Evolutionary conservation across 2,797 vertebrate genomes (phyloP).

Genomic region (Catostomus latipinnis): DNA sequence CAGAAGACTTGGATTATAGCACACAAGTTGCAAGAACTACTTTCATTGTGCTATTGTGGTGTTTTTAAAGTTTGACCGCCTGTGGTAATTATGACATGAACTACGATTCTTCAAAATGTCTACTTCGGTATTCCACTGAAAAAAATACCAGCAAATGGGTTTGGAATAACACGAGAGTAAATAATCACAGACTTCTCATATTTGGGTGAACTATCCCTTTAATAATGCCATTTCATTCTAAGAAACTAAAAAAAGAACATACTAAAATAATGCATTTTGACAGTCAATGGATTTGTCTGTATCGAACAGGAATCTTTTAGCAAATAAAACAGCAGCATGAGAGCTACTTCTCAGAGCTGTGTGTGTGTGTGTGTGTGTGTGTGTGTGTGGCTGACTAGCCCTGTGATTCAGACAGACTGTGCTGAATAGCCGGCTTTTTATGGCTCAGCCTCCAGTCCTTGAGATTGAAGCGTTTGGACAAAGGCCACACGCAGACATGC

Average conservation of each 20-base stretch:
- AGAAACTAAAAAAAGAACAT: constrained; percentile 10
- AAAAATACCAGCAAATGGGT: background rate
- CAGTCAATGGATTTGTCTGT: constrained; percentile 3
- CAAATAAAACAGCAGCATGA: constrained; percentile 42
- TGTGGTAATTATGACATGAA: too few species aligned
- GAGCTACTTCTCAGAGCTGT: constrained; percentile 24
- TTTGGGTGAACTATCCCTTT: background rate
- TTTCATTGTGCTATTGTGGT: too few species aligned
- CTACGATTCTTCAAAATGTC: too few species aligned
- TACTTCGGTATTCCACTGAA: background rate
- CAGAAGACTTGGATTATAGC: too few species aligned
- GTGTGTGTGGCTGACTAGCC: constrained; percentile 33
- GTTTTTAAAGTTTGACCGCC: too few species aligned
- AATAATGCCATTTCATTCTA: background rate
- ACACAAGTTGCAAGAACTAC: too few species aligned
- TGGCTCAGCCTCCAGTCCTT: constrained; percentile 41
- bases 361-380: background rate
- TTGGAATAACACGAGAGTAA: background rate
- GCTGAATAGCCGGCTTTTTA: constrained; percentile 47
- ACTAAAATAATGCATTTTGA: constrained; percentile 12
- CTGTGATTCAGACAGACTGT: constrained; percentile 35
- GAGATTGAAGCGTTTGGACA: constrained; percentile 30
- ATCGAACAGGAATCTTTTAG: constrained; percentile 52
- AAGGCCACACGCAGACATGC: constrained; percentile 37
- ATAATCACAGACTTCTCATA: background rate